Base-by-base conservation (phyloP, 2,888 invertebrate genomes). In the Cheilosia pagana region DNA sequence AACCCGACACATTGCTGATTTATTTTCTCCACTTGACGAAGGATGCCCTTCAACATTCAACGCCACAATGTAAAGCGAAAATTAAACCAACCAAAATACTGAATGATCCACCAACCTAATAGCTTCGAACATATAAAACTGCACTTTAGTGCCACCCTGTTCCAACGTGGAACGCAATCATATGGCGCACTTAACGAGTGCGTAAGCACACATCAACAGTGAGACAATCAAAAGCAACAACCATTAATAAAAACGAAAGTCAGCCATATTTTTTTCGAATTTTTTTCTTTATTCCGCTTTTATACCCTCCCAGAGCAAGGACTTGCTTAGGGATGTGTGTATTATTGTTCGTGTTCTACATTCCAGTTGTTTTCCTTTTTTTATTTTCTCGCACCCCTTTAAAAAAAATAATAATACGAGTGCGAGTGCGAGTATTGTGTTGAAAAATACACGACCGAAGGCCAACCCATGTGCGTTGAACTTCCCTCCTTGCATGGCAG, bases 391-490 rank as follows among this genome's bases (percentile, higher is more conserved):
- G 70, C 75, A 79, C 68, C 79, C 79, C 83, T 78, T 83, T 78
- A 41, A 16, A 23, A 25, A 39, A 19, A 62, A 72, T n/a, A 52
- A 28, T 55, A 16, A 35, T 5, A n/a, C 53, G 31, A 62, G 3
- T 12, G 12, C 48, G 19, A 35, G 28, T 55, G 12, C 48, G 19
- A 35, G 28, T 55, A 23, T 35, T 35, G 35, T 57, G 55, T 43
- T 31, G n/a, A 39, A 75, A 57, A 43, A 48, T 19, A 63, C 48
- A 74, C 57, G 81, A 85, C 28, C 28, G 28, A 28, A 79, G 83
- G 75, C 79, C 83, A 79, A 79, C 79, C 79, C 83, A 81, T 85
- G 83, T 79, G 79, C 83, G 81, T 79, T 85, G 83, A 85, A 85
- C 83, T 81, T 83, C 68, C 74, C 62, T 35, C 35, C 35, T 82